Evolutionary conservation across 2,113 vertebrate genomes (phyloP).

Genomic region (Dromas ardeola): DNA sequence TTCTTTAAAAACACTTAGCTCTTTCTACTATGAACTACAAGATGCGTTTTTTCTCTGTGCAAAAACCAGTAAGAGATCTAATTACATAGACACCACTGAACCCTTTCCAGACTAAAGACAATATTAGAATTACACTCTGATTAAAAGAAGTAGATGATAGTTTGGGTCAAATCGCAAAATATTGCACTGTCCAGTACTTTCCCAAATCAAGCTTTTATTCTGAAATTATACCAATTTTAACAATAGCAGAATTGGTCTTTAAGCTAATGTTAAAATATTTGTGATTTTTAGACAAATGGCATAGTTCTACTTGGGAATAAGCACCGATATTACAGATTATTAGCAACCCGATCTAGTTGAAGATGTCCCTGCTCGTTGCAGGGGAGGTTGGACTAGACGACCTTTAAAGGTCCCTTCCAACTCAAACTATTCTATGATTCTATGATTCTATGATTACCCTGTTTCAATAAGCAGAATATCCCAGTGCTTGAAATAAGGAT

Average conservation of each 20-base stretch:
- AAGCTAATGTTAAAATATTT: background rate
- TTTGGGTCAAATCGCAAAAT: background rate
- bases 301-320: background rate
- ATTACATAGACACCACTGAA: background rate
- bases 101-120: background rate
- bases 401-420: background rate
- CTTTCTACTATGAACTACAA: background rate
- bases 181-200: background rate
- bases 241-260: background rate
- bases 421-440: background rate
- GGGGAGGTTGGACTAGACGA: too few species aligned
- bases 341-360: background rate
- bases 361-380: too few species aligned
- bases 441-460: background rate
- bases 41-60: background rate
- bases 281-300: background rate
- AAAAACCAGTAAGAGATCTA: background rate
- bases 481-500: background rate
- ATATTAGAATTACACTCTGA: background rate
- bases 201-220: background rate
- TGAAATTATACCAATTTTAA: background rate
- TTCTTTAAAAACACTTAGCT: background rate
- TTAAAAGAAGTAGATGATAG: background rate
- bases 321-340: background rate
- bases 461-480: background rate